These are phyloP conservation scores for Peromyscus polionotus DNA, from an alignment of 2,113 vertebrate species.

Conservation along the genomic window DNA sequence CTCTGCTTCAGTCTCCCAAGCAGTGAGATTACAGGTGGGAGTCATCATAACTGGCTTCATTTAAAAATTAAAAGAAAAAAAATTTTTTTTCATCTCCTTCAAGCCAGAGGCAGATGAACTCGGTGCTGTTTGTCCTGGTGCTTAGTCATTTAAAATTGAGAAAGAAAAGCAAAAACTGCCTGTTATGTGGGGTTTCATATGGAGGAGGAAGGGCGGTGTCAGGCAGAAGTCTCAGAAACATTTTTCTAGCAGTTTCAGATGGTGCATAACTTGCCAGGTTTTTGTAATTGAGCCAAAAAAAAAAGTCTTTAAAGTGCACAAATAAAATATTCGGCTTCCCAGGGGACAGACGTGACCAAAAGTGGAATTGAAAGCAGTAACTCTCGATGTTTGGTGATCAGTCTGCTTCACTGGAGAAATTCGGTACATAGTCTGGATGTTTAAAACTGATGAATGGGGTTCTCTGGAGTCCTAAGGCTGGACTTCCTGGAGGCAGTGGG, in stretches of 20 bases:
- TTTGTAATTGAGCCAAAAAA: background rate
- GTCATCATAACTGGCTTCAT: background rate
- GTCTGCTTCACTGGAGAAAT: background rate
- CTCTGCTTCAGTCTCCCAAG: background rate
- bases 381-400: background rate
- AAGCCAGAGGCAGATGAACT: conserved; percentile 35
- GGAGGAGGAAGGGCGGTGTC: background rate
- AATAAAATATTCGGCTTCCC: background rate
- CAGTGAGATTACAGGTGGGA: background rate
- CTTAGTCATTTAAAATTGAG: conserved; percentile 56
- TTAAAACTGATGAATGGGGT: background rate
- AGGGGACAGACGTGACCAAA: background rate
- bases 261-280: background rate
- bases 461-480: background rate
- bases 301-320: conserved; percentile 36
- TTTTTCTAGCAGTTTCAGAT: conserved; percentile 52
- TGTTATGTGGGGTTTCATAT: background rate
- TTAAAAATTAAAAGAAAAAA: background rate
- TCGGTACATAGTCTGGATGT: background rate
- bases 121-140: background rate
- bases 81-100: conserved; percentile 19
- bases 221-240: background rate
- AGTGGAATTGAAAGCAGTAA: conserved; percentile 37
- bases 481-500: background rate
- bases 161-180: conserved; percentile 14